Conservation (phyloP, 2,888 invertebrate species). For the Macrophya annulata region DNA sequence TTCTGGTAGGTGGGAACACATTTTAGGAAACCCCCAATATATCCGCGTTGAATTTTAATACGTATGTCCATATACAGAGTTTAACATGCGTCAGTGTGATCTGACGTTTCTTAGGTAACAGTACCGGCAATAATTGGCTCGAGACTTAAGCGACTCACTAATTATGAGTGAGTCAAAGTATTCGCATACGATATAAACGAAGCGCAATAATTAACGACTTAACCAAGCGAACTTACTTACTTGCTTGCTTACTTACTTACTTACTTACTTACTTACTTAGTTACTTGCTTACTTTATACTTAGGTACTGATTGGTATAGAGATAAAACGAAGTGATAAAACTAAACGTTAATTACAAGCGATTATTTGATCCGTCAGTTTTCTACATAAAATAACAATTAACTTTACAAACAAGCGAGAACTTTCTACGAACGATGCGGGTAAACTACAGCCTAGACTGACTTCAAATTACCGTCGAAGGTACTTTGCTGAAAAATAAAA, state of each 20-base stretch:
- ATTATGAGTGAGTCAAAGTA: slow-evolving; percentile 7
- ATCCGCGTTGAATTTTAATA: background rate
- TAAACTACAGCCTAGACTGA: background rate
- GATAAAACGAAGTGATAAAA: slow-evolving; percentile 11
- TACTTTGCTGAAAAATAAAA: background rate
- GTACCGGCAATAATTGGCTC: slow-evolving; percentile 32
- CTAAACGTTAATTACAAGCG: slow-evolving; percentile 29
- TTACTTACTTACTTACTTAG: background rate
- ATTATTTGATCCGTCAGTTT: slow-evolving; percentile 26
- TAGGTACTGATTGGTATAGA: background rate
- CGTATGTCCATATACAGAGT: background rate
- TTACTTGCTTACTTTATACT: background rate
- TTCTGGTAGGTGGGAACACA: background rate
- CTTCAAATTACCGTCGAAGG: slow-evolving; percentile 14
- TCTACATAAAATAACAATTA: slow-evolving; percentile 37
- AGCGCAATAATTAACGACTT: slow-evolving; percentile 4
- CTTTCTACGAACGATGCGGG: background rate
- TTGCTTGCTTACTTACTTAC: background rate
- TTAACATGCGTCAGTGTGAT: background rate
- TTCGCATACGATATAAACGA: slow-evolving; percentile 5
- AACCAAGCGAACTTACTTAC: background rate
- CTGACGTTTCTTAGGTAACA: slow-evolving; percentile 6
- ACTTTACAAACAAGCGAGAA: slow-evolving; percentile 43
- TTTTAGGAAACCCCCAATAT: background rate
- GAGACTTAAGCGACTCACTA: background rate